Conservation (phyloP, 2,113 vertebrate species). For the Dunckerocampus dactyliophorus region DNA sequence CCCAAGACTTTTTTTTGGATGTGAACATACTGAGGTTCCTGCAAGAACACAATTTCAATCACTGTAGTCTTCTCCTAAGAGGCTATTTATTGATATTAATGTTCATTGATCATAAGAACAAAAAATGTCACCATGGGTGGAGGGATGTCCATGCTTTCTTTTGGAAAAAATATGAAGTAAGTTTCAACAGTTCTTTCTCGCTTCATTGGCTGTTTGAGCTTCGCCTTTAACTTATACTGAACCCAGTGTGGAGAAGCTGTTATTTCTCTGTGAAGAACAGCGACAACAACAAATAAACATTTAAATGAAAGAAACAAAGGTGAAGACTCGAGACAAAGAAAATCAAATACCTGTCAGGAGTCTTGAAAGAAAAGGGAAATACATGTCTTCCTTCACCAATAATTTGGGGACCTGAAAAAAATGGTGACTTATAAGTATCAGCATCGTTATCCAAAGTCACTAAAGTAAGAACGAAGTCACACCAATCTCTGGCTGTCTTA, state of each 20-base stretch:
- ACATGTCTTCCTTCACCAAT: slow-evolving; percentile 49
- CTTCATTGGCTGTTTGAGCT: slow-evolving; percentile 54
- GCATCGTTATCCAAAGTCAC: neutral
- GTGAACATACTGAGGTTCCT: slow-evolving; percentile 52
- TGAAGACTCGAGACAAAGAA: neutral
- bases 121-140: slow-evolving; percentile 51
- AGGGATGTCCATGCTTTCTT: slow-evolving; percentile 39
- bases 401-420: slow-evolving; percentile 35
- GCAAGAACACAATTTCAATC: slow-evolving; percentile 11
- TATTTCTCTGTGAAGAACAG: slow-evolving; percentile 39
- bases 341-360: slow-evolving; percentile 49
- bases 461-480: neutral
- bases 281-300: neutral
- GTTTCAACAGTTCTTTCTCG: slow-evolving; percentile 21
- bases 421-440: neutral
- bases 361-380: slow-evolving; percentile 56
- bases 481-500: neutral
- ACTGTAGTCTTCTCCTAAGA: neutral
- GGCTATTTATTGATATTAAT: neutral
- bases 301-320: rapidly evolving
- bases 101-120: neutral
- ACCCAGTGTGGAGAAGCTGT: slow-evolving; percentile 47
- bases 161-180: slow-evolving; percentile 56
- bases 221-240: slow-evolving; percentile 55
- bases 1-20: slow-evolving; percentile 55